Evolutionary conservation across 1,140 invertebrate genomes (phyloP).

Genomic region (Lucilia cuprina): DNA sequence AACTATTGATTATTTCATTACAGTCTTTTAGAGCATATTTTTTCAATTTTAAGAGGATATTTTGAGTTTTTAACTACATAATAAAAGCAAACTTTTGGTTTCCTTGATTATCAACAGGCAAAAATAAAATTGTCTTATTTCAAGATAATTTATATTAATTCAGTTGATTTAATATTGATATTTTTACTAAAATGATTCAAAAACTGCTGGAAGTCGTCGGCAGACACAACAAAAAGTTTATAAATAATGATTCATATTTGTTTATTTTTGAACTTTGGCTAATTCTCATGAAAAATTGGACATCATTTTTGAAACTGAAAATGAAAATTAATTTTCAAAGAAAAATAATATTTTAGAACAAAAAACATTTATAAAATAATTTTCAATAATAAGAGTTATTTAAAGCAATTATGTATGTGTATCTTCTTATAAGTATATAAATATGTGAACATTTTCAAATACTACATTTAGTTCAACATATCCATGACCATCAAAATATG

Average conservation of each 20-base stretch:
- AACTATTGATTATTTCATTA: too few relatives aligned
- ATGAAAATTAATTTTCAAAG: neutral
- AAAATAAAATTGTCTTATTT: neutral
- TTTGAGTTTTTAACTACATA: too few relatives aligned
- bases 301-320: neutral
- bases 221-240: too few relatives aligned
- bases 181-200: neutral
- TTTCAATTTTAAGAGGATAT: too few relatives aligned
- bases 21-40: too few relatives aligned
- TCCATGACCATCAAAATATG: conserved; percentile 2
- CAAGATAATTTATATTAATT: neutral
- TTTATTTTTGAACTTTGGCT: neutral
- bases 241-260: too few relatives aligned
- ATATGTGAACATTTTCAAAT: too few relatives aligned
- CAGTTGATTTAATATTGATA: neutral
- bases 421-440: too few relatives aligned
- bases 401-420: neutral
- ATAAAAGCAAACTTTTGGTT: too few relatives aligned
- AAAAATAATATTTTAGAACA: neutral
- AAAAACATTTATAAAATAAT: too few relatives aligned
- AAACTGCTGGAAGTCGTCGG: too few relatives aligned
- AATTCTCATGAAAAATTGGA: neutral
- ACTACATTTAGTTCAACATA: neutral
- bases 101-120: too few relatives aligned
- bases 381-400: neutral